Evolutionary conservation across 2,888 invertebrate genomes (phyloP), one percentile per base, ranked within the genome.

Genomic region (Agriotes lineatus): DNA sequence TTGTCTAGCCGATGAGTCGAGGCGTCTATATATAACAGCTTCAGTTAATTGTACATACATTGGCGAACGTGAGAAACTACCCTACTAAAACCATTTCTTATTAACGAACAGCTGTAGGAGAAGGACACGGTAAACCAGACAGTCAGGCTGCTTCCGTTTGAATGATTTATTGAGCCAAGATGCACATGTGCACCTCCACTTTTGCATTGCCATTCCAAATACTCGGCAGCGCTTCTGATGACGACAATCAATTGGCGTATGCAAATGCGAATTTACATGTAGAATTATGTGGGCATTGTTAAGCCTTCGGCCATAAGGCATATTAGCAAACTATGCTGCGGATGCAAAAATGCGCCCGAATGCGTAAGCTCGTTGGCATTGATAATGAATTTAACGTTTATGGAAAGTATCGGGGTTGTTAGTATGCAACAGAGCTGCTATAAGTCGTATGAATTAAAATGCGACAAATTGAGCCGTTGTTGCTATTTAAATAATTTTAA

Each of bases 71-170:
- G 69, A 69, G 69, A 69, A 69, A 69, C 69, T 59, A 69, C 69
- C 69, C 69, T 35, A 56, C 42, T 37, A 33, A 50, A 57, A 30
- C 56, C 56, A 70, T 70, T 60, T 66, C 65, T 70, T 66, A 60
- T 62, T 64, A 65, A 70, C 63, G 54, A 72, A 70, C 73, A 71
- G 71, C 73, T 73, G 73, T 70, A 61, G 50, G 69, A 68, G 61
- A 42, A 66, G 70, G 71, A 73, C 70, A 71, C 65, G 69, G 57
- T 69, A 67, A 64, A 69, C 67, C 67, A 82, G 81, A 81, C 81
- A 81, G 79, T 76, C 79, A 80, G 81, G 78, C 79, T 81, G 80
- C 82, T 82, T 82, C 82, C 82, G 82, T 81, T 82, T 79, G 77
- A 78, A 82, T 82, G 81, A 82, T 82, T 82, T 82, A 82, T 71